phyloP scores from a whole-genome alignment of 92 coral and sea anemone genomes.

The Porites rus region DNA sequence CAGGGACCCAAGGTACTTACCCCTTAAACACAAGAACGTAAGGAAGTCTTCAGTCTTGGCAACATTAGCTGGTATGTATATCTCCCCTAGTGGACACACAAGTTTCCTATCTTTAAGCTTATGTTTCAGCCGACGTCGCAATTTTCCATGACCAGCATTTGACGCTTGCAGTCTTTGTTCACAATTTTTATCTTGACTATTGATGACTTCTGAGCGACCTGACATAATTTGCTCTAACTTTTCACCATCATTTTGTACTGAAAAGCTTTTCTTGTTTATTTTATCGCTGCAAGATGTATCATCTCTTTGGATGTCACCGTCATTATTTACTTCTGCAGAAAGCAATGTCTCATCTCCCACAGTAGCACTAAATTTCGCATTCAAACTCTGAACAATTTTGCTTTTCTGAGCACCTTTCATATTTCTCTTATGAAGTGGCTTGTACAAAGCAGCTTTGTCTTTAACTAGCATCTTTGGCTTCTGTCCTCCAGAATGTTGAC shows the following conservation, averaged over 20 bases:
- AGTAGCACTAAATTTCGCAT: conserved; percentile 5
- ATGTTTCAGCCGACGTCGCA: not conserved
- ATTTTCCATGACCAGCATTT: conserved; percentile 16
- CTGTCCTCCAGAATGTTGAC: not conserved
- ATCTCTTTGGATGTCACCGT: not conserved
- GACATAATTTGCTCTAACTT: not conserved
- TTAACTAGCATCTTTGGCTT: conserved; percentile 12
- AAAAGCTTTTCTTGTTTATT: not conserved
- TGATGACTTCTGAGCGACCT: not conserved
- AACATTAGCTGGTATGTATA: conserved; percentile 66
- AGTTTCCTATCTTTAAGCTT: conserved; percentile 32
- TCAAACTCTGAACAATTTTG: conserved; percentile 34
- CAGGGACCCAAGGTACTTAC: conserved; percentile 36
- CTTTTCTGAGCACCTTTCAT: conserved; percentile 20
- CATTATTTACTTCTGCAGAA: not conserved
- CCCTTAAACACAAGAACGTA: conserved; percentile 92
- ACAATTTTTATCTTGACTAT: not conserved
- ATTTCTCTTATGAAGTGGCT: not conserved
- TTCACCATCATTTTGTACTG: not conserved
- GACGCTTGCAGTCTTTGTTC: not conserved
- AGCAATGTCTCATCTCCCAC: not conserved
- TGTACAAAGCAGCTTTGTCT: not conserved
- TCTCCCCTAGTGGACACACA: conserved; percentile 52
- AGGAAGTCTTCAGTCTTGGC: conserved; percentile 98
- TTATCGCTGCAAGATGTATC: not conserved